These are phyloP conservation scores for Mobula hypostoma DNA, from an alignment of 2,113 vertebrate species.

Conservation along the genomic window DNA sequence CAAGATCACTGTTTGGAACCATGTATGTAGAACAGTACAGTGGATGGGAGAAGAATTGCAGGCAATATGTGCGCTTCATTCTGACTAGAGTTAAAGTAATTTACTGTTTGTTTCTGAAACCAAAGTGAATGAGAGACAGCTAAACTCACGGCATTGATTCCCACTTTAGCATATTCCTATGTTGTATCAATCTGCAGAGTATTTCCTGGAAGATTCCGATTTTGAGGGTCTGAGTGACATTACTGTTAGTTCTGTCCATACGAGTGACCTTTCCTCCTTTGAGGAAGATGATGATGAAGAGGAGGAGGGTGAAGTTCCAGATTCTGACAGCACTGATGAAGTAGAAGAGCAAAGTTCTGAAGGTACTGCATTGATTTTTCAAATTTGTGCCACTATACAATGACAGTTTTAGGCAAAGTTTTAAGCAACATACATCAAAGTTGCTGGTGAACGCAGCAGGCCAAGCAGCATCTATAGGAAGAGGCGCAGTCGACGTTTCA, in stretches of 20 bases:
- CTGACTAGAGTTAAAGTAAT: neutral
- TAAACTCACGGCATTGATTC: neutral
- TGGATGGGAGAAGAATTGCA: too few relatives aligned
- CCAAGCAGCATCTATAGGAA: too few relatives aligned
- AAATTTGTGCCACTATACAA: neutral
- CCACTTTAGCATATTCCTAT: too few relatives aligned
- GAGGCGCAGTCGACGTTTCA: too few relatives aligned
- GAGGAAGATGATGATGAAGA: constrained; percentile 60
- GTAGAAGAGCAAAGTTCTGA: constrained; percentile 76
- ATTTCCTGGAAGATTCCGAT: constrained; percentile 79
- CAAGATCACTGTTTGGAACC: neutral
- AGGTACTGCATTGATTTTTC: constrained; percentile 50
- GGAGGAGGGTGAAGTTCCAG: constrained; percentile 68
- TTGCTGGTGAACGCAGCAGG: too few relatives aligned
- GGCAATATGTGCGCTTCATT: neutral
- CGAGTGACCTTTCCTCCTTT: constrained; percentile 94
- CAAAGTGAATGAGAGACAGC: neutral
- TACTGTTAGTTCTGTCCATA: constrained; percentile 96
- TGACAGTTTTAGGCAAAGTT: too few relatives aligned
- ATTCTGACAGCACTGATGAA: constrained; percentile 85
- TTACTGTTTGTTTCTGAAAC: neutral
- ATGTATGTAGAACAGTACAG: too few relatives aligned
- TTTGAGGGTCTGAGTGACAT: constrained; percentile 90
- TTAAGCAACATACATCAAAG: too few relatives aligned
- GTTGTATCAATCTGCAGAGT: constrained; percentile 57